These are phyloP conservation scores for Vicugna pacos DNA, from an alignment of 2,113 vertebrate species.

Conservation along the genomic window DNA sequence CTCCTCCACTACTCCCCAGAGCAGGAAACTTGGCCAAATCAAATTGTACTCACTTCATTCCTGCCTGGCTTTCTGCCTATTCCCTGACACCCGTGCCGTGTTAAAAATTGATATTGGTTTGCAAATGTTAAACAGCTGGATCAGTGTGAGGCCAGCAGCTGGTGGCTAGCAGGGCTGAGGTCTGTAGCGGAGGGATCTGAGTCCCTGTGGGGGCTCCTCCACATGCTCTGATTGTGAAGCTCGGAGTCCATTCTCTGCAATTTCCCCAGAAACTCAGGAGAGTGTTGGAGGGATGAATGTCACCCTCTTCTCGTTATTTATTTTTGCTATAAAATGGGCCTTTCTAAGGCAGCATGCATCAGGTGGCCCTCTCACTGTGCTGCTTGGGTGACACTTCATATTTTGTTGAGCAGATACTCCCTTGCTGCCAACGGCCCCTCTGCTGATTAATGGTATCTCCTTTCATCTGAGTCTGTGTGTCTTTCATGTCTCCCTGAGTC, in stretches of 20 bases:
- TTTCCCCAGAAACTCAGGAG: fast-evolving
- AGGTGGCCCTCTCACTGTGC: neutral
- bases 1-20: too few relatives aligned
- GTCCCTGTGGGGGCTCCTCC: neutral
- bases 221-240: neutral
- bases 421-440: neutral
- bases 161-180: neutral
- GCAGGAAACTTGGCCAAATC: neutral
- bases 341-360: slow-evolving; percentile 17
- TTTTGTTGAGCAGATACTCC: slow-evolving; percentile 15
- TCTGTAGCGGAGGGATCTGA: neutral
- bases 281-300: neutral
- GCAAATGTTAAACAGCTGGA: slow-evolving; percentile 31
- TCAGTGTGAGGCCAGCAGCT: neutral
- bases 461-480: neutral
- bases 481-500: slow-evolving; percentile 25
- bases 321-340: slow-evolving; percentile 32
- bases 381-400: neutral
- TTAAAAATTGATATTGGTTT: neutral
- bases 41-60: neutral
- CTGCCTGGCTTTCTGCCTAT: neutral
- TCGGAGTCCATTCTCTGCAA: neutral
- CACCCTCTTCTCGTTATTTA: neutral
- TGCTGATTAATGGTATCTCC: slow-evolving; percentile 62
- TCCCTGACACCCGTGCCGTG: neutral